Evolutionary conservation across 2,113 vertebrate species (phyloP).

Genomic region (Chaetodon trifascialis): DNA sequence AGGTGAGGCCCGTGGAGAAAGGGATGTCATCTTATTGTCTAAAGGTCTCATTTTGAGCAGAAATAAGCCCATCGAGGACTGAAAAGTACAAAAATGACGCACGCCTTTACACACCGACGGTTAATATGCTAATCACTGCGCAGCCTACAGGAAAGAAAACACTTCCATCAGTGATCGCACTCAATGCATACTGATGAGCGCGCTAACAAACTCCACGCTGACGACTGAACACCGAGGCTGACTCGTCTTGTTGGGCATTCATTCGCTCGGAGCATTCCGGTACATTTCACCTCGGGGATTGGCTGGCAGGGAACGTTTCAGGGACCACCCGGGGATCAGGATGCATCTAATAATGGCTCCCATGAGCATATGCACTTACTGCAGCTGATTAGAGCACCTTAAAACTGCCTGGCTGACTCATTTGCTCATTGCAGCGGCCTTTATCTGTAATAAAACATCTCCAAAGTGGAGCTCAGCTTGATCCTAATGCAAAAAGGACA

Average conservation of each 20-base stretch:
- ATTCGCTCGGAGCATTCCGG: conserved; percentile 29
- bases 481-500: conserved; percentile 1
- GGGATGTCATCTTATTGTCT: conserved; percentile 11
- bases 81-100: conserved; percentile 5
- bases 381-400: conserved; percentile 32
- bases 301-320: conserved; percentile 27
- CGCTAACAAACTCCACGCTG: neutral
- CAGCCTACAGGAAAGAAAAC: conserved; percentile 46
- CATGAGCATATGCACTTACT: conserved; percentile 2
- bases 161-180: conserved; percentile 17
- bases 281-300: conserved; percentile 27
- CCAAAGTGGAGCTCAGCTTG: conserved; percentile 14
- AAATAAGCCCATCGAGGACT: neutral
- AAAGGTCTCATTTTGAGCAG: conserved; percentile 5
- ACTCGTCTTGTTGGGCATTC: conserved; percentile 2
- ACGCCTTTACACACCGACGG: conserved; percentile 14
- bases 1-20: neutral
- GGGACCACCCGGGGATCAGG: conserved; percentile 35
- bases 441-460: conserved; percentile 37
- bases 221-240: neutral
- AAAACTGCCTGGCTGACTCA: conserved; percentile 12
- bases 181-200: conserved; percentile 40
- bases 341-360: neutral
- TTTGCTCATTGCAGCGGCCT: conserved; percentile 4
- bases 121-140: conserved; percentile 52